These are phyloP conservation scores for Rhagoletis zephyria DNA, from an alignment of 1,140 invertebrate genomes.

Conservation along the genomic window DNA sequence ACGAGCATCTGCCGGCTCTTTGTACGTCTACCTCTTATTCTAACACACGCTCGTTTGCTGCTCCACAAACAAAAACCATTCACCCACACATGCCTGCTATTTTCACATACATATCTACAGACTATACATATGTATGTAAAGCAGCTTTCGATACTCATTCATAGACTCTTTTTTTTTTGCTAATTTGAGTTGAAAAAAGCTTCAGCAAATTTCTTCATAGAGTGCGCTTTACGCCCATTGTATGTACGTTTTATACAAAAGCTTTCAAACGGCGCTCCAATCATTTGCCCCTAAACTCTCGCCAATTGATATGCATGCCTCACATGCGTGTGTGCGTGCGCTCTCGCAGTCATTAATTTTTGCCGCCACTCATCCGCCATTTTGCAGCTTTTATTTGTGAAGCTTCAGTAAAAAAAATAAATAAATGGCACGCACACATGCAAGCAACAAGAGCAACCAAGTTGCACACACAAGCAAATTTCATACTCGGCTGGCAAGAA, in stretches of 20 bases:
- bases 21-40: no score
- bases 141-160: no score
- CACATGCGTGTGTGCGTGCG: neutral
- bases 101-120: no score
- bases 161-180: no score
- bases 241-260: neutral
- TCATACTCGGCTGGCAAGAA: neutral
- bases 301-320: neutral
- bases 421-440: neutral
- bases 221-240: no score
- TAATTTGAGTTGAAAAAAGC: no score
- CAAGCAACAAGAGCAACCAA: neutral
- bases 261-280: neutral
- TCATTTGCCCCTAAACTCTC: neutral
- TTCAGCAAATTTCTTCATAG: no score
- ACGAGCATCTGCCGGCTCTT: no score
- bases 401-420: neutral
- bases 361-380: neutral
- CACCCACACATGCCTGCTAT: no score
- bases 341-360: neutral
- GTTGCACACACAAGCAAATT: neutral
- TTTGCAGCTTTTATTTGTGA: neutral
- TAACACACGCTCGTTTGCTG: no score
- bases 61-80: no score
- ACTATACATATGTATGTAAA: no score